Conservation (phyloP, 2,888 invertebrate genomes). For the Acanthococcus lagerstroemiae region DNA sequence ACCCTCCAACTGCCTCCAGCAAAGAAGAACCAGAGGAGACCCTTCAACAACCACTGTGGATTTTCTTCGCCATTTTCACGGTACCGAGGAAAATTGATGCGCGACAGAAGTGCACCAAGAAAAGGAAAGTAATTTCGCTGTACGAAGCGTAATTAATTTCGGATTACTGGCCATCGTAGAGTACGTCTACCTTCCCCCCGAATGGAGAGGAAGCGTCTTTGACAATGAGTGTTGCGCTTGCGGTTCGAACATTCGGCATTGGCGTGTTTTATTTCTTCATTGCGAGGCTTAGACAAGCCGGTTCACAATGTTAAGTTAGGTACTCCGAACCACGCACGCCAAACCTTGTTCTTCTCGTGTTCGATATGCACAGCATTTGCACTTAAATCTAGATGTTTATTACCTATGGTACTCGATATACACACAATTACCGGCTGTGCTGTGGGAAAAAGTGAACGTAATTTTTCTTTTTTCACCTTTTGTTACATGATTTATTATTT, state of each 20-base stretch:
- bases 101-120: not conserved
- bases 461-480: too few relatives aligned
- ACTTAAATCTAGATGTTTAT: too few relatives aligned
- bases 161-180: not conserved
- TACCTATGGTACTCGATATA: too few relatives aligned
- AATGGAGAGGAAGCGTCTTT: not conserved
- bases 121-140: not conserved
- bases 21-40: too few relatives aligned
- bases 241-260: slow-evolving; percentile 18
- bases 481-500: too few relatives aligned
- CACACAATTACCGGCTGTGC: too few relatives aligned
- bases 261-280: slow-evolving; percentile 10
- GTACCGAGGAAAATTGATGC: not conserved
- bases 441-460: too few relatives aligned
- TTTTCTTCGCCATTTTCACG: not conserved
- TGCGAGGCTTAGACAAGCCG: slow-evolving; percentile 12
- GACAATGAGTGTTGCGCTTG: not conserved
- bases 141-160: not conserved
- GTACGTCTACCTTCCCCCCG: not conserved
- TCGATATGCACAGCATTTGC: too few relatives aligned
- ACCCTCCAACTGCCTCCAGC: too few relatives aligned
- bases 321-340: slow-evolving; percentile 20
- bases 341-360: not conserved
- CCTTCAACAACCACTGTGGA: not conserved
- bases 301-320: slow-evolving; percentile 5